Evolutionary conservation across 2,888 invertebrate genomes (phyloP), one percentile per base, ranked within the genome.

Genomic region (Hydriomena furcata): DNA sequence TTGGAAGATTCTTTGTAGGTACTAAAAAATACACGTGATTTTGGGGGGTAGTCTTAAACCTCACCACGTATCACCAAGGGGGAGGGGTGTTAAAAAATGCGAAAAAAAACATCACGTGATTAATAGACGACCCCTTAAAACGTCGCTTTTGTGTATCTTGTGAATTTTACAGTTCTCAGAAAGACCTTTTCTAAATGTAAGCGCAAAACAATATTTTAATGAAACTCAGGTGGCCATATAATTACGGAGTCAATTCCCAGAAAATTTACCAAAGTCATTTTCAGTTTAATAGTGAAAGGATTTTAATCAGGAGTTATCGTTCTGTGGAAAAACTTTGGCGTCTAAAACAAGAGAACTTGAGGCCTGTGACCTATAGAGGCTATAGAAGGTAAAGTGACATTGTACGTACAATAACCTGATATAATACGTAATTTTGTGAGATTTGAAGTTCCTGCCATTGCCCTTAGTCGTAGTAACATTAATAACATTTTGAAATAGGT

Each of bases 361-460:
- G 55, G 60, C 8, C 59, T 52, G 52, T 64, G 66, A 58, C 71
- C 68, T 73, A 71, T 65, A 50, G 54, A 64, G 55, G 55, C 68
- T 73, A 71, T 65, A 50, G 54, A 64, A 56, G 55, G 65, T 53
- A 51, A 63, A 69, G 65, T 71, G 67, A 73, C 74, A 68, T 74
- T 75, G 66, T 66, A 63, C 63, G 74, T 66, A 61, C 71, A 69
- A 64, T 68, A 64, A 71, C 72, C 68, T 56, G 54, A 31, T 34
- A 17, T 28, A 34, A 68, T 44, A 38, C 31, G 31, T 47, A 42
- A 71, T 63, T 60, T 60, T 63, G 57, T 47, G 56, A 52, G 63
- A 52, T 63, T 51, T 41, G 32, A 50, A 49, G 47, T n/a, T 31
- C 44, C 45, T 64, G 68, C 73, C 53, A 65, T 58, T 61, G 42